Percentiles rank a stretch among this genome's conserved stretches.
Conservation (phyloP, 2,888 invertebrate genomes). For the Dasysyrphus albostriatus region DNA sequence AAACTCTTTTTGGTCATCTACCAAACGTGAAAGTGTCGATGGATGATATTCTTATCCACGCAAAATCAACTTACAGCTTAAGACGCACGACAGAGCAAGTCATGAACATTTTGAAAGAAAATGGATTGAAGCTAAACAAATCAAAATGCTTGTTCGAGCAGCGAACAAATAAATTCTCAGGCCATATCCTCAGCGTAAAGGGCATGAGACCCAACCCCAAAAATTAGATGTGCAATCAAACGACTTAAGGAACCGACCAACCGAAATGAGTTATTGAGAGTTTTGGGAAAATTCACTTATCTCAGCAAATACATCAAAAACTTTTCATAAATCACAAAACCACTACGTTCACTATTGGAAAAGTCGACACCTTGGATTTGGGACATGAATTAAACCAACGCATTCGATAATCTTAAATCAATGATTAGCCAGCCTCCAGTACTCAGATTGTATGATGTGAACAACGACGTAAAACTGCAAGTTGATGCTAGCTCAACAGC, state of each 20-base stretch:
- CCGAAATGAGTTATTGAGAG: neutral
- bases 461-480: neutral
- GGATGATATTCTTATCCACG: too few relatives aligned
- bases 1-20: too few relatives aligned
- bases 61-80: too few relatives aligned
- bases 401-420: too few relatives aligned
- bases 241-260: conserved; percentile 29
- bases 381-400: too few relatives aligned
- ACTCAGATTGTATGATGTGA: too few relatives aligned
- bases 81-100: conserved; percentile 4
- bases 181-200: conserved; percentile 18
- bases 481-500: neutral
- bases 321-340: conserved; percentile 6
- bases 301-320: conserved; percentile 32
- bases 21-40: too few relatives aligned
- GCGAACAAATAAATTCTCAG: conserved; percentile 18
- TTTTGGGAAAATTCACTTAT: conserved; percentile 36
- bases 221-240: conserved; percentile 12
- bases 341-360: neutral
- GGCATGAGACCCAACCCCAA: conserved; percentile 30
- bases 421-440: too few relatives aligned
- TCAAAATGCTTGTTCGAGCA: conserved; percentile 40
- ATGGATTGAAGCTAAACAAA: conserved; percentile 17
- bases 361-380: neutral
- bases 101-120: conserved; percentile 29